Base-by-base conservation (phyloP, 2,113 vertebrate species). In the Sisor rabdophorus region DNA sequence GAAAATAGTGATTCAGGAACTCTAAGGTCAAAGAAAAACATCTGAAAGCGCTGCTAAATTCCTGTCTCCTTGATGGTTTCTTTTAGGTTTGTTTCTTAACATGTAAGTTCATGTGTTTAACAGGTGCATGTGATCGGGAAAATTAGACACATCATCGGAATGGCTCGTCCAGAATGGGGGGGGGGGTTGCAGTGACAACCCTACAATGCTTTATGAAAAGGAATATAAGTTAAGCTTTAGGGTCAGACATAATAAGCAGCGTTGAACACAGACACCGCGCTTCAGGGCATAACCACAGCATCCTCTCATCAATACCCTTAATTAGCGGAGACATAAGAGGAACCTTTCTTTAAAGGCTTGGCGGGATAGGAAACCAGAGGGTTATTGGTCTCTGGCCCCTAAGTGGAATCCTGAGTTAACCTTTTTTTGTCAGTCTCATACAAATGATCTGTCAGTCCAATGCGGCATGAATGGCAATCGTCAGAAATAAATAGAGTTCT, bases 251-350 rank as follows among this genome's bases (percentile, higher is more conserved):
- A 16, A n/a, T 12, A 58, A 81, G 64, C 69, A 79, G 70, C 56
- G 20, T 40, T 4, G 70, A 71, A 77, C 30, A 56, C 48, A 77
- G 71, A 72, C 70, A 72, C 56, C 47, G 65, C 15, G 30, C 65
- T 75, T 61, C n/a, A 40, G 52, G 54, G 65, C 74, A 67, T 47
- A 63, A 79, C 77, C 77, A 61, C 53, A 8, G 64, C n/a, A 47
- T 48, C 65, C 68, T 40, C 60, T 24, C 40, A 58, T 24, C 76
- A 83, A 71, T 28, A 71, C 36, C 52, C 13, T 17, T 48, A 78
- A 78, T 81, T 80, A 79, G 76, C 75, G 48, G 67, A 80, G 78
- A 80, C 30, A 48, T 65, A 73, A 81, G 32, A 54, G 59, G 8
- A 44, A 20, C 50, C 36, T 36, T 28, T 75, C 74, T 36, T 76